Evolutionary conservation across 2,888 invertebrate genomes (phyloP).

Genomic region (Cynaeus angustus): DNA sequence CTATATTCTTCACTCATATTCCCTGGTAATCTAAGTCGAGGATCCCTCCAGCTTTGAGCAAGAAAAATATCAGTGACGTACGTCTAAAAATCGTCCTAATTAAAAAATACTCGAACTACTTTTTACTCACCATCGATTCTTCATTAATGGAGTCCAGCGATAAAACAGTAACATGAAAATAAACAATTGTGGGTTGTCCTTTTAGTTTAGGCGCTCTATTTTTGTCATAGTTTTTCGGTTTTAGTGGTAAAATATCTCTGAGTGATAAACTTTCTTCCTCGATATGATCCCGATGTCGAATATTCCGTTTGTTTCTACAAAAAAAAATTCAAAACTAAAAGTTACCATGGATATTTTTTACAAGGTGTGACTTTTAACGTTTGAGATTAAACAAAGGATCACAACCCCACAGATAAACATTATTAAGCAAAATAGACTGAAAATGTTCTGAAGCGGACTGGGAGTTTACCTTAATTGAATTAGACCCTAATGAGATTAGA

Average conservation of each 20-base stretch:
- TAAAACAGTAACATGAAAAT: slow-evolving; percentile 92
- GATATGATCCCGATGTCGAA: slow-evolving; percentile 57
- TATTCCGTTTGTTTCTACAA: slow-evolving; percentile 12
- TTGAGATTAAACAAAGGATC: slow-evolving; percentile 9
- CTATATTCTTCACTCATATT: slow-evolving; percentile 95
- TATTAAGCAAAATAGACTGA: neutral
- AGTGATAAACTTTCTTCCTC: slow-evolving; percentile 82
- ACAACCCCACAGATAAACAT: neutral
- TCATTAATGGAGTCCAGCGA: slow-evolving; percentile 96
- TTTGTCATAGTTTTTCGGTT: slow-evolving; percentile 91
- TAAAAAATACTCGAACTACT: neutral
- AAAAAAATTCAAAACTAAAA: neutral
- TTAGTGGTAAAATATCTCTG: slow-evolving; percentile 88
- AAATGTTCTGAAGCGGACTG: neutral
- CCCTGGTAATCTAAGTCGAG: slow-evolving; percentile 90
- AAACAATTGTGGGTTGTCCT: slow-evolving; percentile 90
- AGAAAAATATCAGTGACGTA: slow-evolving; percentile 95
- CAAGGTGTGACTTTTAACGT: slow-evolving; percentile 3
- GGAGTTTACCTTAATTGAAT: slow-evolving; percentile 1
- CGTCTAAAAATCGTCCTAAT: slow-evolving; percentile 76
- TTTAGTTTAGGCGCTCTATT: slow-evolving; percentile 90
- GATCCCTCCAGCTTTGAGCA: slow-evolving; percentile 94
- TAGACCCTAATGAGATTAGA: slow-evolving; percentile 14
- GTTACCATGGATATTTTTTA: neutral
- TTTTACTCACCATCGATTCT: slow-evolving; percentile 88